These are phyloP conservation scores for Drosophila jambulina DNA, from an alignment of 1,140 invertebrate species.

Conservation along the genomic window DNA sequence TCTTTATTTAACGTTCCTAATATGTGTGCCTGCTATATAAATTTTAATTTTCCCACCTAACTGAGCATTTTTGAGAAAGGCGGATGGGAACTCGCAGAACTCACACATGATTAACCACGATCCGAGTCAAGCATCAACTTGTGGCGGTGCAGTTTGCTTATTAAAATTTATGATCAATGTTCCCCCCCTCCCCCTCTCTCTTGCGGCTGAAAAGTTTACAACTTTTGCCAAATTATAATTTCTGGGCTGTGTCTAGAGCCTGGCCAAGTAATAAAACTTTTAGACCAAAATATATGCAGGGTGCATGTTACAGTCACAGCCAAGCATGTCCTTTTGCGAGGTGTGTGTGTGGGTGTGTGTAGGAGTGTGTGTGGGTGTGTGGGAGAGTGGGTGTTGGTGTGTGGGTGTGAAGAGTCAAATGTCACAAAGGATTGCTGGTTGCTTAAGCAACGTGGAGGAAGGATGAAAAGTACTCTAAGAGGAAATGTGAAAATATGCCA, in stretches of 20 bases:
- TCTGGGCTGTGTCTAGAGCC: slow-evolving; percentile 33
- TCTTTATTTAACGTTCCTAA: no score
- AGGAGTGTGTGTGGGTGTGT: no score
- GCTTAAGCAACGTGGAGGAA: slow-evolving; percentile 59
- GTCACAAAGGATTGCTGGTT: slow-evolving; percentile 73
- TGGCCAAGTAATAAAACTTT: no score
- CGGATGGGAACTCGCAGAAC: background rate
- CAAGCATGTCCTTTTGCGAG: no score
- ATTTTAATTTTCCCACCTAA: no score
- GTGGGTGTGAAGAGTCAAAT: slow-evolving; percentile 65
- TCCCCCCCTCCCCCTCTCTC: background rate
- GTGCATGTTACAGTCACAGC: no score
- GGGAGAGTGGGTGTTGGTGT: slow-evolving; percentile 11
- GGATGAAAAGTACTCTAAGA: slow-evolving; percentile 6
- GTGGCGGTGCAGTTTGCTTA: no score
- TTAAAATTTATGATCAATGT: slow-evolving; percentile 74
- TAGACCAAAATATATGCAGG: no score
- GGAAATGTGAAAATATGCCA: slow-evolving; percentile 51
- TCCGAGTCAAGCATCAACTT: slow-evolving; percentile 37
- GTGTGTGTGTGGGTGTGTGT: no score
- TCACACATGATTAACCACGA: slow-evolving; percentile 61
- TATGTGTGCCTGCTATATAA: no score
- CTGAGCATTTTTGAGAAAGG: no score
- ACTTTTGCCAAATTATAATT: slow-evolving; percentile 76
- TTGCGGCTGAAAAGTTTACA: slow-evolving; percentile 64